Percentiles rank a stretch among this genome's conserved stretches.
Evolutionary conservation across 2,113 vertebrate genomes (phyloP).

Genomic region (Herpailurus yagouaroundi): DNA sequence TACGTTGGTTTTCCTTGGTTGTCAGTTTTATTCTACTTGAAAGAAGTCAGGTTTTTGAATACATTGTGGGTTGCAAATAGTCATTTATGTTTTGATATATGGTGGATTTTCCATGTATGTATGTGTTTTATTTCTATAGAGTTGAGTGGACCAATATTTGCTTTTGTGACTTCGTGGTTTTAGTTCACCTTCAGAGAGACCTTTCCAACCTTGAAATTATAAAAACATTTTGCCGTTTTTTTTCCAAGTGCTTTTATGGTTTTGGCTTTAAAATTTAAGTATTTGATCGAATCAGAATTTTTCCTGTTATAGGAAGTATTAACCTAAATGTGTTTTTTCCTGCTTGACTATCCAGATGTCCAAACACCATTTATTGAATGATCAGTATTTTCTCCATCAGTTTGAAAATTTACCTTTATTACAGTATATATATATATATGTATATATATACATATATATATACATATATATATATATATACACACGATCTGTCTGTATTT

Average conservation of each 20-base stretch:
- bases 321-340: background rate
- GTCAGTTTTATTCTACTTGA: background rate
- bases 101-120: background rate
- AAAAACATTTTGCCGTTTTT: background rate
- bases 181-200: background rate
- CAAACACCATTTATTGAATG: background rate
- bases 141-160: background rate
- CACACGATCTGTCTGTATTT: too few relatives aligned
- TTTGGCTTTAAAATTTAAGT: slow-evolving; percentile 16
- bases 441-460: too few relatives aligned
- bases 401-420: background rate
- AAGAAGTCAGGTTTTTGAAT: background rate
- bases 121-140: background rate
- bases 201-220: background rate
- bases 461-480: too few relatives aligned
- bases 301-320: background rate
- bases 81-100: background rate
- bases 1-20: background rate
- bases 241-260: background rate
- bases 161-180: background rate
- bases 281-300: background rate
- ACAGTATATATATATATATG: too few relatives aligned
- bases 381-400: background rate
- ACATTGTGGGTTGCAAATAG: background rate
- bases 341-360: background rate